phyloP scores from a whole-genome alignment of 2,113 vertebrate genomes.

The Perognathus longimembris region DNA sequence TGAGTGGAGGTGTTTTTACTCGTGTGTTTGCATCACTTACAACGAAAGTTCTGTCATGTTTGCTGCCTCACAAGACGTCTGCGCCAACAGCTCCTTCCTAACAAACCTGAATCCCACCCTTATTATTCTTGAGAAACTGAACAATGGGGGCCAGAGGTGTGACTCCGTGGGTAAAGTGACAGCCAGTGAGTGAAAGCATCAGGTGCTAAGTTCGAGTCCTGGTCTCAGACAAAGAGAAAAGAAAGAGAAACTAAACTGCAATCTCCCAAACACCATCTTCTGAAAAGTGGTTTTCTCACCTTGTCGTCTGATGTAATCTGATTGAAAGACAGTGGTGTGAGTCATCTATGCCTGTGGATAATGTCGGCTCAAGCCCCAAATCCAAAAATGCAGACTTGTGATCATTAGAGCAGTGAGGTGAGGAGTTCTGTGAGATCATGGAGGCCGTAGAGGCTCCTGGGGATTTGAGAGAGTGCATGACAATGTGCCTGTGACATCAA shows the following conservation, averaged over 20 bases:
- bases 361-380: slow-evolving; percentile 35
- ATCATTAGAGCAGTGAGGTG: background rate
- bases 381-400: background rate
- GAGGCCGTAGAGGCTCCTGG: background rate
- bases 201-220: too few species aligned
- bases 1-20: background rate
- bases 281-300: background rate
- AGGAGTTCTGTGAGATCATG: background rate
- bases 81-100: background rate
- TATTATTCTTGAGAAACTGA: background rate
- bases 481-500: background rate
- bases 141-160: too few species aligned
- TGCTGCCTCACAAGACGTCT: background rate
- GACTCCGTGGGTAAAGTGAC: too few species aligned
- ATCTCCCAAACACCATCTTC: background rate
- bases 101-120: background rate
- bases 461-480: background rate
- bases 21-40: background rate
- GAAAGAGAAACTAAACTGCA: background rate
- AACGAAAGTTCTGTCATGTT: background rate
- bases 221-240: too few species aligned
- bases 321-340: slow-evolving; percentile 9
- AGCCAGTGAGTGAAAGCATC: too few species aligned
- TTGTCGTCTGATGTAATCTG: background rate
- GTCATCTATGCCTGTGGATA: slow-evolving; percentile 25